phyloP scores from a whole-genome alignment of 2,797 vertebrate species.

The Vipera ursinii region DNA sequence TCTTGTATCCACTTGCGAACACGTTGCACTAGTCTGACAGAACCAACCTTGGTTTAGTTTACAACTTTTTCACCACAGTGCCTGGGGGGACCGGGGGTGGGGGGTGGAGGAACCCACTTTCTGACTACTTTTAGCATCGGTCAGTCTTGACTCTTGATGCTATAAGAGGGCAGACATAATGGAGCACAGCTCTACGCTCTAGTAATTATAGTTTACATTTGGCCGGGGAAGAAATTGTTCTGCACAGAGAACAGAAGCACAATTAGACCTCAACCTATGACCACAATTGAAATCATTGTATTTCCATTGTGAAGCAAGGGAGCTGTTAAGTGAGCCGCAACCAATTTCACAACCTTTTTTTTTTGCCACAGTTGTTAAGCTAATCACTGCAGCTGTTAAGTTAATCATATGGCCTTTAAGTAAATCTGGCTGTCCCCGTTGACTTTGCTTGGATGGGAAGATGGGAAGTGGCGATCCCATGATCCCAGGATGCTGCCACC shows the following conservation, averaged over 20 bases:
- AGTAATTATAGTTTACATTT: background rate
- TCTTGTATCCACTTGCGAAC: no score
- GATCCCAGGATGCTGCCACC: background rate
- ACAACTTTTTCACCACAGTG: no score
- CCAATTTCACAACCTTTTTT: background rate
- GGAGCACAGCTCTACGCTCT: no score
- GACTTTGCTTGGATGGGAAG: background rate
- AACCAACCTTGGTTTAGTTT: no score
- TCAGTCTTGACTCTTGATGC: no score
- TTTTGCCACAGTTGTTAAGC: background rate
- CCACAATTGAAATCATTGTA: background rate
- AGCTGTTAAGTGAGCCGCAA: background rate
- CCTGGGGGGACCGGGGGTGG: no score
- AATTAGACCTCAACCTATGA: background rate
- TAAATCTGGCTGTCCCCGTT: background rate
- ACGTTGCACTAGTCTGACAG: no score
- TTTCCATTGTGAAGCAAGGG: background rate
- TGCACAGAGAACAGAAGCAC: background rate
- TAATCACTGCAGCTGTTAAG: background rate
- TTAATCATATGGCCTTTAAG: background rate
- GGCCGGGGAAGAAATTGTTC: background rate
- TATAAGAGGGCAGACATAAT: no score
- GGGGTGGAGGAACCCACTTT: no score
- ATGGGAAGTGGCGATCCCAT: background rate
- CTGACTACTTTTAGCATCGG: no score